Evolutionary conservation across 2,113 vertebrate species (phyloP).

Genomic region (Sander vitreus): DNA sequence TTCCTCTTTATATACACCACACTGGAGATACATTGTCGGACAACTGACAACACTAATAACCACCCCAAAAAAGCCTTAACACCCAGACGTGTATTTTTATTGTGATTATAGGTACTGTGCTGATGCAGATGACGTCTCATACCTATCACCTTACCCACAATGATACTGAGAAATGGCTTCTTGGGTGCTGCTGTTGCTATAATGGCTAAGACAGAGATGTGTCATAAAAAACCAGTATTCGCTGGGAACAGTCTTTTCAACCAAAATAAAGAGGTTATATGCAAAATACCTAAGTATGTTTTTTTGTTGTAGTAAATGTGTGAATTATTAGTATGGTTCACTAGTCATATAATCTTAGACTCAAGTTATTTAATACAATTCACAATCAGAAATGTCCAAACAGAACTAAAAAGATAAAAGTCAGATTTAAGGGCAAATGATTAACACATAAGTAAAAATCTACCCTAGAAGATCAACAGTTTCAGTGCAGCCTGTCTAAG

Average conservation of each 20-base stretch:
- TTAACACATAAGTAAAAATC: background rate
- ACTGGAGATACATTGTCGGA: slow-evolving; percentile 14
- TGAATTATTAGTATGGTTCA: background rate
- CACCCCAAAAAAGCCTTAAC: slow-evolving; percentile 5
- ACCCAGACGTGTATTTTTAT: slow-evolving; percentile 29
- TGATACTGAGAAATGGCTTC: slow-evolving; percentile 12
- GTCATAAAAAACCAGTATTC: slow-evolving; percentile 4
- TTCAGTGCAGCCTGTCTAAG: slow-evolving; percentile 11
- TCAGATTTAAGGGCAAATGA: background rate
- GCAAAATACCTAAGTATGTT: background rate
- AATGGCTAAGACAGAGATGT: slow-evolving; percentile 12
- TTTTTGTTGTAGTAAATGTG: too few species aligned
- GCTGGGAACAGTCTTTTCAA: background rate
- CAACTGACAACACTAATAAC: slow-evolving; percentile 15
- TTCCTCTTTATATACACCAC: slow-evolving; percentile 2
- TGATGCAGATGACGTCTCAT: slow-evolving; percentile 13
- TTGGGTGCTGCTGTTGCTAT: slow-evolving; percentile 8
- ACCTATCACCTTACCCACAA: slow-evolving; percentile 15
- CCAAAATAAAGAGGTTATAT: background rate
- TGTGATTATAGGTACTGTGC: slow-evolving; percentile 33
- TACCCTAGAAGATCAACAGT: background rate
- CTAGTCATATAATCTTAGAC: background rate
- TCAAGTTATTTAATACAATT: slow-evolving; percentile 5
- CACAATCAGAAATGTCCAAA: slow-evolving; percentile 9
- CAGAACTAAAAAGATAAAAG: slow-evolving; percentile 7